A percentile compares a stretch with the other conserved stretches of the same genome.
Conservation (phyloP, 2,888 invertebrate species). For the Stegana nigrithorax region DNA sequence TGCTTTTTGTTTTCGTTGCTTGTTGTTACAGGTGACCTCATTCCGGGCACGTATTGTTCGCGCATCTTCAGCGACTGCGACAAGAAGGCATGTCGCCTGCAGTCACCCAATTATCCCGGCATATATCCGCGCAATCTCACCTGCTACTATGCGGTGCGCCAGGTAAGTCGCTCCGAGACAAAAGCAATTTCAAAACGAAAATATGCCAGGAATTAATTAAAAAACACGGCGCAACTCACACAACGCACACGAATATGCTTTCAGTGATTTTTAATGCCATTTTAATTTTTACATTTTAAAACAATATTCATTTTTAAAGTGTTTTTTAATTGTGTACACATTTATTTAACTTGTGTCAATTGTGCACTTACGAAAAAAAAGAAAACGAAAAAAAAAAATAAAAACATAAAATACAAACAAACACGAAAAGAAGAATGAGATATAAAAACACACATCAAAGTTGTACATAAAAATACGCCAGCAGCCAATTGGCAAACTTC, state of each 20-base stretch:
- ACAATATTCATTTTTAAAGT: too few relatives aligned
- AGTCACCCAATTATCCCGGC: constrained; percentile 93
- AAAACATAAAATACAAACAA: too few relatives aligned
- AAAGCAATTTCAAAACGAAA: neutral
- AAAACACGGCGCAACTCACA: neutral
- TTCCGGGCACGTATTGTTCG: constrained; percentile 92
- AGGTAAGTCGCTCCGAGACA: constrained; percentile 68
- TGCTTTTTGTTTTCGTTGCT: neutral
- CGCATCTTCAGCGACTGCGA: constrained; percentile 93
- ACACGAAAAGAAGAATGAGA: too few relatives aligned
- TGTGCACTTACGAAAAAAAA: too few relatives aligned
- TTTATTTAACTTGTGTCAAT: too few relatives aligned
- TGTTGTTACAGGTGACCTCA: constrained; percentile 84
- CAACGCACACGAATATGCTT: neutral
- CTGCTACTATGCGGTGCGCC: constrained; percentile 91
- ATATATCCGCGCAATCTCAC: constrained; percentile 94
- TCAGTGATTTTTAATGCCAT: neutral
- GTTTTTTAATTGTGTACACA: too few relatives aligned
- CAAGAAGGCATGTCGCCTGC: constrained; percentile 87
- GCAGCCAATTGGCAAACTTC: too few relatives aligned
- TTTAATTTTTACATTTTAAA: neutral
- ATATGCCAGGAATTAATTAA: neutral
- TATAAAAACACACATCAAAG: too few relatives aligned
- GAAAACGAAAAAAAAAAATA: too few relatives aligned
- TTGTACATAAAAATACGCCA: too few relatives aligned